Evolutionary conservation across 2,113 vertebrate species (phyloP), one percentile per base, ranked within the genome.

Genomic region (Cardinalis cardinalis): DNA sequence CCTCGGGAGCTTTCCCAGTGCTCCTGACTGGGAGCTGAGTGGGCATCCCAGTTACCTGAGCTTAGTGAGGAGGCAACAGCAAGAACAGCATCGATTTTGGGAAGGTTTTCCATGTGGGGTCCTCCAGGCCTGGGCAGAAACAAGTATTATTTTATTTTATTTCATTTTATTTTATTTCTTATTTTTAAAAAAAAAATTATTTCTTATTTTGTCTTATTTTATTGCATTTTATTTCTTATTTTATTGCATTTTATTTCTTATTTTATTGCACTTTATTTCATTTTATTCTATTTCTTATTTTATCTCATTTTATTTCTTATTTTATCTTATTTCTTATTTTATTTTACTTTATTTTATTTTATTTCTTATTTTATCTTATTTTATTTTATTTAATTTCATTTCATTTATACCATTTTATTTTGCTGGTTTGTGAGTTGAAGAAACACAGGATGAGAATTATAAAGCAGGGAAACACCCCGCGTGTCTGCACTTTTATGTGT

Each of bases 401-500:
- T 73, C 4, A 15, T 59, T 36, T n/a, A 8, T 49, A 49, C 25
- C 14, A 31, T 49, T 74, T 44, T 1, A 48, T 64, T 48, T 63
- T 79, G 6, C 32, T 38, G 59, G 16, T 63, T 11, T 34, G 31
- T 34, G 40, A 56, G 14, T 14, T 20, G 13, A 81, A 18, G 4
- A 61, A 71, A 17, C 17, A 31, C 1, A 3, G n/a, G 34, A 29
- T 4, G 3, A 73, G 41, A 70, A 38, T 23, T 26, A 4, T 0
- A 43, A 29, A 29, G 72, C 38, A 44, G 18, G 14, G 34, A 61
- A 80, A 71, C 10, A 25, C 23, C 11, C 40, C 0, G 0, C 26
- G 46, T 68, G 8, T 2, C 1, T 18, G 12, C 4, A 5, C 28
- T 48, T 48, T 32, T 1, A 8, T 0, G 2, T 3, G 2, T 48